These are phyloP conservation scores for Ruditapes philippinarum DNA, from an alignment of 1,140 invertebrate species.

Conservation along the genomic window DNA sequence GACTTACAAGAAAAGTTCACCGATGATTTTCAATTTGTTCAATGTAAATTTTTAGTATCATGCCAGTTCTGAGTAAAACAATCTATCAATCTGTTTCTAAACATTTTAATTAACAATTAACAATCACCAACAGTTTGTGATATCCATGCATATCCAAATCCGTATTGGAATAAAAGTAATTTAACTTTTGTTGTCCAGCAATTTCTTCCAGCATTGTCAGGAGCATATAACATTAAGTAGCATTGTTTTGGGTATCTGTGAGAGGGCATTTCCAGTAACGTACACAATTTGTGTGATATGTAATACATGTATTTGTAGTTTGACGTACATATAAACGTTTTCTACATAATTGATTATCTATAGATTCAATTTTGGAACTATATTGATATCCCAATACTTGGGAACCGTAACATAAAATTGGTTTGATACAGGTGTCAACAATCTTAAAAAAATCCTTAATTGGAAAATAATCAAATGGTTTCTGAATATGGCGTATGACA, in stretches of 20 bases:
- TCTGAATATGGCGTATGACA: neutral
- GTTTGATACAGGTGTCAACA: constrained; percentile 8
- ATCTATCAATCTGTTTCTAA: neutral
- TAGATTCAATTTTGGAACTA: constrained; percentile 8
- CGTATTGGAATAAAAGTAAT: neutral
- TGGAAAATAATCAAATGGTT: neutral
- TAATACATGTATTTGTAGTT: constrained; percentile 40
- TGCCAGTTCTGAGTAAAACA: neutral
- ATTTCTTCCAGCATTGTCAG: constrained; percentile 3
- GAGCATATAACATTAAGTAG: constrained; percentile 43
- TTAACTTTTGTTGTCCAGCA: constrained; percentile 33
- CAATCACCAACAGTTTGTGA: neutral
- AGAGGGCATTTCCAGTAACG: no score
- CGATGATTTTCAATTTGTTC: no score
- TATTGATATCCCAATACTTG: constrained; percentile 30
- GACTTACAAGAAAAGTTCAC: no score
- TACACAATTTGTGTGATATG: neutral
- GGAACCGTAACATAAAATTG: constrained; percentile 52
- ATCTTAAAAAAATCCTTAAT: constrained; percentile 1
- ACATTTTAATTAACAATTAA: neutral
- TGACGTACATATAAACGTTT: neutral
- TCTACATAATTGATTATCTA: constrained; percentile 40
- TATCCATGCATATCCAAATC: constrained; percentile 42
- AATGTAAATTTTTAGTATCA: neutral
- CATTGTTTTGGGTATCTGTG: constrained; percentile 47